phyloP scores from a whole-genome alignment of 2,113 vertebrate genomes.

The Pangasianodon gigas region DNA sequence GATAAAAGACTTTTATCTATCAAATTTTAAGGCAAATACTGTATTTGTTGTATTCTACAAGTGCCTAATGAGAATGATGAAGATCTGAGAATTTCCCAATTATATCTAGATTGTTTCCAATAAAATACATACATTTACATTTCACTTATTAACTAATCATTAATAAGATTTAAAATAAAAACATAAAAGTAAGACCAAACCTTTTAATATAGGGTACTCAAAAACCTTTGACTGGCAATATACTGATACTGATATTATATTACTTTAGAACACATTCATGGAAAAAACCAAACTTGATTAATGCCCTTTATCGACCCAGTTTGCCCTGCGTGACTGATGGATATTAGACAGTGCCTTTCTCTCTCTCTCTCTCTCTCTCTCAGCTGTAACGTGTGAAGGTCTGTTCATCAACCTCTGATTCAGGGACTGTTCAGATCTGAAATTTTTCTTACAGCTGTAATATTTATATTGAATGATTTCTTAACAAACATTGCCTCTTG shows the following conservation, averaged over 20 bases:
- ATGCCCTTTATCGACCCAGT: constrained; percentile 5
- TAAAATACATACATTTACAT: neutral
- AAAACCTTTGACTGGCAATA: neutral
- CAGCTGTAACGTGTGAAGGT: constrained; percentile 68
- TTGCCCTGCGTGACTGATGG: constrained; percentile 34
- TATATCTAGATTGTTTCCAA: neutral
- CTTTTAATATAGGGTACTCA: neutral
- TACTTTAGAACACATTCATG: neutral
- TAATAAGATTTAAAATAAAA: neutral
- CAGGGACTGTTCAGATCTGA: constrained; percentile 69
- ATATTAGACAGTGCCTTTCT: neutral
- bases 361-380: constrained; percentile 19
- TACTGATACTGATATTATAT: neutral
- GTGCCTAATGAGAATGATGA: neutral
- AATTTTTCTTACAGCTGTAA: constrained; percentile 58
- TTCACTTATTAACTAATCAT: neutral
- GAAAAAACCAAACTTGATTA: neutral
- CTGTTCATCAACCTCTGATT: constrained; percentile 68
- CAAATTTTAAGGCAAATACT: neutral
- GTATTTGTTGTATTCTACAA: neutral
- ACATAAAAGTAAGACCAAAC: neutral
- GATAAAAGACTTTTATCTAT: neutral
- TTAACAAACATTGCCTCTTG: neutral
- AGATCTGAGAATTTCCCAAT: neutral
- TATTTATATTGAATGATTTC: constrained; percentile 40